phyloP scores from a whole-genome alignment of 2,113 vertebrate species.

The Phaethon lepturus region DNA sequence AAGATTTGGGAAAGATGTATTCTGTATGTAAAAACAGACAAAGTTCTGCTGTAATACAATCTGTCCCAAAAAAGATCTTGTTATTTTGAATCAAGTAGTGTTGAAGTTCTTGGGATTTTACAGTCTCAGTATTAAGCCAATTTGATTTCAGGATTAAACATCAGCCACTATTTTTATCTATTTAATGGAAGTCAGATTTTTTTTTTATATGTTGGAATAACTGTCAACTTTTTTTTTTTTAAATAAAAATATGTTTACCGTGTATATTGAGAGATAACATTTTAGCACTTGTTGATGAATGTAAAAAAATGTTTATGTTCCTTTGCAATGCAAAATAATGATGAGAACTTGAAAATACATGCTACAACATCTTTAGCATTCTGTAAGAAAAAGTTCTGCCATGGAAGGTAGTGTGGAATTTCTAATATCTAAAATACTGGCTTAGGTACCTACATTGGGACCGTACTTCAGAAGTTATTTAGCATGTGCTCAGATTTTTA shows the following conservation, averaged over 20 bases:
- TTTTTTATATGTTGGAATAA: not conserved
- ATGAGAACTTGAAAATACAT: not conserved
- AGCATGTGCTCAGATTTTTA: not conserved
- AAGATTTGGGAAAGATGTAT: not conserved
- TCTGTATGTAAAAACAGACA: not conserved
- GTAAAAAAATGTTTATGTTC: not conserved
- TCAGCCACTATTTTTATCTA: not conserved
- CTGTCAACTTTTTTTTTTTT: not conserved
- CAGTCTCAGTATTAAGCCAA: not conserved
- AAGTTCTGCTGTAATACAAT: not conserved
- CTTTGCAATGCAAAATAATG: not conserved
- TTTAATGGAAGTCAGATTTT: not conserved
- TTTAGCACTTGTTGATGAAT: not conserved
- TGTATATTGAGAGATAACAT: not conserved
- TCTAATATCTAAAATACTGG: not conserved
- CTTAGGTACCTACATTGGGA: not conserved
- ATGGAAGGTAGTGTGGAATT: not conserved
- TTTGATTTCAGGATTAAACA: not conserved
- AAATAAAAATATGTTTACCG: not conserved
- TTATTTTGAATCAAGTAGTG: not conserved
- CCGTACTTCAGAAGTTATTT: not conserved
- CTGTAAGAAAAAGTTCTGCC: not conserved
- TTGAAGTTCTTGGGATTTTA: not conserved
- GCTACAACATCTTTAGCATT: not conserved
- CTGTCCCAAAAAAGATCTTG: not conserved